These are phyloP conservation scores for Drosophila antonietae DNA, from an alignment of 2,888 invertebrate genomes.

Conservation along the genomic window DNA sequence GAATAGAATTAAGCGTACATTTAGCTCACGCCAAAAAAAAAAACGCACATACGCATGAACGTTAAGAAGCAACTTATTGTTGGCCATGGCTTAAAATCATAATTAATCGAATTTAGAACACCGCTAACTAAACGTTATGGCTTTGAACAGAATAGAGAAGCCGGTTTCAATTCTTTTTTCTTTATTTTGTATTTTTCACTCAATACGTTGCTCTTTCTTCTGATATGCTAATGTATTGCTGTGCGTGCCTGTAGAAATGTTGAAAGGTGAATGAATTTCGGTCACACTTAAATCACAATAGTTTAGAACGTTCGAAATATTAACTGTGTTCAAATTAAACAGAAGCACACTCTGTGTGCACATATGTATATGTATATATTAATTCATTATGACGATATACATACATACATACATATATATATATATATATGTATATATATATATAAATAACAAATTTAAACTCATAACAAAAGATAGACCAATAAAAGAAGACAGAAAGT, in stretches of 20 bases:
- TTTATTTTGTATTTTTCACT: slow-evolving; percentile 39
- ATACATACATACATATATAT: neutral
- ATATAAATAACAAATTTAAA: slow-evolving; percentile 42
- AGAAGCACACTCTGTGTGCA: slow-evolving; percentile 43
- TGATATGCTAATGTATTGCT: slow-evolving; percentile 58
- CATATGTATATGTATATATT: neutral
- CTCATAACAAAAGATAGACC: slow-evolving; percentile 50
- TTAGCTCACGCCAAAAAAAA: slow-evolving; percentile 44
- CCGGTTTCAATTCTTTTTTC: slow-evolving; percentile 59
- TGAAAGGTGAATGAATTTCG: slow-evolving; percentile 71
- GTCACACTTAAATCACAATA: slow-evolving; percentile 53
- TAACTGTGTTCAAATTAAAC: slow-evolving; percentile 20
- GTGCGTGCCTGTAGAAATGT: slow-evolving; percentile 25
- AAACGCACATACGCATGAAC: slow-evolving; percentile 13
- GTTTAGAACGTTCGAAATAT: slow-evolving; percentile 35
- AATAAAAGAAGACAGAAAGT: slow-evolving; percentile 56
- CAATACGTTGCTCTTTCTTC: slow-evolving; percentile 27
- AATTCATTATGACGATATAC: no score
- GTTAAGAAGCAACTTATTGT: slow-evolving; percentile 47
- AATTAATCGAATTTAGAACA: slow-evolving; percentile 77
- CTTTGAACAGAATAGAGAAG: slow-evolving; percentile 41
- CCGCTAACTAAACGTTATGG: slow-evolving; percentile 55
- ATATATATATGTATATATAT: neutral
- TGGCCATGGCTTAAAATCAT: slow-evolving; percentile 54
- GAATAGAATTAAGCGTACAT: slow-evolving; percentile 64